These are phyloP conservation scores for Eupithecia insigniata DNA, from an alignment of 2,888 invertebrate genomes.

Conservation along the genomic window DNA sequence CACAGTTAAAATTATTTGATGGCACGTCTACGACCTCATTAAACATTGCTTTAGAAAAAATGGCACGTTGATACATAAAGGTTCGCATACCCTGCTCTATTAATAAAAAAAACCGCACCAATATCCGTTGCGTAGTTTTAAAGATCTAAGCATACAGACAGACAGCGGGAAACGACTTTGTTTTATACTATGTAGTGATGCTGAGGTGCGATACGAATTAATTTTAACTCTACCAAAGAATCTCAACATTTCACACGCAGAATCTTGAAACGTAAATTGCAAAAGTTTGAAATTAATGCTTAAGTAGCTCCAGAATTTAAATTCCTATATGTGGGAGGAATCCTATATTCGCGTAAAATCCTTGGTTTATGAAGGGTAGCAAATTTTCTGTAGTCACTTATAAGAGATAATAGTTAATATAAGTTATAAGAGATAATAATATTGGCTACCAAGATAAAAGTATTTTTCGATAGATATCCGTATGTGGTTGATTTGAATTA, in stretches of 20 bases:
- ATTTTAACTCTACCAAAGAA: slow-evolving; percentile 1
- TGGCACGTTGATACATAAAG: no score
- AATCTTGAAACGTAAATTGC: slow-evolving; percentile 4
- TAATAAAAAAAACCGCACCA: no score
- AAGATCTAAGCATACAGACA: no score
- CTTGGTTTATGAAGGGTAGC: background rate
- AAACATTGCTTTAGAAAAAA: no score
- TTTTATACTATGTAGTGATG: no score
- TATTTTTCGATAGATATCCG: background rate
- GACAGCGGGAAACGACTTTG: no score
- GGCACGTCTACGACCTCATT: no score
- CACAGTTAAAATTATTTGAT: no score
- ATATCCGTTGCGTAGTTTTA: no score
- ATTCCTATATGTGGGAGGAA: background rate
- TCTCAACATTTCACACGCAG: slow-evolving; percentile 3
- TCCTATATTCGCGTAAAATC: background rate
- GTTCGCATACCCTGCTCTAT: no score
- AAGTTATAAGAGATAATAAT: background rate
- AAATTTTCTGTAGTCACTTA: background rate
- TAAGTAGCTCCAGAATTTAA: background rate
- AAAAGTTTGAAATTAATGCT: slow-evolving; percentile 6
- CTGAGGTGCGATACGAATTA: background rate
- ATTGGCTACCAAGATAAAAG: background rate
- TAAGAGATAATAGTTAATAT: background rate
- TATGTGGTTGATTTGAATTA: background rate